Evolutionary conservation across 1,140 invertebrate species (phyloP), one percentile per base, ranked within the genome.

Genomic region (Platyscapa corneri): DNA sequence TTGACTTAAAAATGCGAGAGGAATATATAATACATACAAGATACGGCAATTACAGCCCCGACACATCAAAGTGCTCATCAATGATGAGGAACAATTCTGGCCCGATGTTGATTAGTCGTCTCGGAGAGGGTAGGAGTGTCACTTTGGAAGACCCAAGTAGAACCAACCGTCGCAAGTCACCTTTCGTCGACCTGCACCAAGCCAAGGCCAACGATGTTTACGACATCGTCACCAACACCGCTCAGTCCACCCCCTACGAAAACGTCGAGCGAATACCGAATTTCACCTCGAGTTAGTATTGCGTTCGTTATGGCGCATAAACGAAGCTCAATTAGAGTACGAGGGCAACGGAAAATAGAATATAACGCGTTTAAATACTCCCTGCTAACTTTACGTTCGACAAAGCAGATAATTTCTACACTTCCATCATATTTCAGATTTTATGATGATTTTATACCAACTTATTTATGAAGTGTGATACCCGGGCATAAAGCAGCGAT

Each of bases 141-240:
- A 76, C 30, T 8, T 30, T 82, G 8, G 79, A 86, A 14, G 14
- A 30, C 5, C 39, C 75, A 1, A 37, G 30, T 32, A n/a, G 72
- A 1, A 23, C 39, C 5, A 37, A 0, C 8, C 37, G 72, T 8
- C 53, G 74, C n/a, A 79, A 72, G 34, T 87, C 88, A 16, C 87
- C 89, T 27, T 37, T 84, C 74, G 76, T 88, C 32, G 90, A 90
- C 42, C 76, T 74, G 14, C 88, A 89, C 76, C 37, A 89, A 1
- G 89, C 88, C 81, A 91, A 92, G 86, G 80, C 84, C 65, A 90
- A 85, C 56, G 89, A 87, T 60, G 75, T 88, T 37, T 88, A 89
- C 74, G 88, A 88, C 34, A 85, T 88, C 37, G 84, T 88, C 82
- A 86, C 89, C 27, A 89, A 88, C 53, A 87, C 88, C 53, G 88